phyloP scores from a whole-genome alignment of 2,888 invertebrate species.

The Volucella inanis region DNA sequence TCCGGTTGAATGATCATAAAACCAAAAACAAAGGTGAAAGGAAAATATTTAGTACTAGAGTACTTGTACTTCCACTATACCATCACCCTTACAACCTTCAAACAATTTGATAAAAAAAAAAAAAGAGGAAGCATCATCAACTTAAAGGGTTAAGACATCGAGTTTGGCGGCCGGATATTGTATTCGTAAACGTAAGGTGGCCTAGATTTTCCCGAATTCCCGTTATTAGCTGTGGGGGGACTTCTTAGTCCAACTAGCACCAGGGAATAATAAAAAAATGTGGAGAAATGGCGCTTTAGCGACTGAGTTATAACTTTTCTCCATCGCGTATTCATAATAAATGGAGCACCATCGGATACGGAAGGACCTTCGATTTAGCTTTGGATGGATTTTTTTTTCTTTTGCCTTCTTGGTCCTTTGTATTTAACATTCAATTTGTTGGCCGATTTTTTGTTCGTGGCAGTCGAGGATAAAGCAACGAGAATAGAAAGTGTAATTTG shows the following conservation, averaged over 20 bases:
- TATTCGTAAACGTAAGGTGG: slow-evolving; percentile 47
- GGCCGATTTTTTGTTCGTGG: slow-evolving; percentile 38
- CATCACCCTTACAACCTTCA: slow-evolving; percentile 7
- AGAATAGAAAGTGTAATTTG: slow-evolving; percentile 64
- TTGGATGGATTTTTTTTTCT: slow-evolving; percentile 3
- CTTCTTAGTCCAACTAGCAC: background rate
- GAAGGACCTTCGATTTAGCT: slow-evolving; percentile 57
- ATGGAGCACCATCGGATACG: slow-evolving; percentile 32
- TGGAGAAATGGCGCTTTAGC: background rate
- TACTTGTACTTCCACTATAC: background rate
- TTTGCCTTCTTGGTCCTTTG: slow-evolving; percentile 14
- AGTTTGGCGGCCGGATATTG: slow-evolving; percentile 36
- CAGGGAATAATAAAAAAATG: no score
- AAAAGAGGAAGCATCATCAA: slow-evolving; percentile 33
- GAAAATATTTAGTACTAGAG: slow-evolving; percentile 47
- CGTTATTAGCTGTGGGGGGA: background rate
- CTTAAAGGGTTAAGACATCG: slow-evolving; percentile 66
- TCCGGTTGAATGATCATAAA: slow-evolving; percentile 23
- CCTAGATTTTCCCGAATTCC: slow-evolving; percentile 42
- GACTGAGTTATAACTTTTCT: slow-evolving; percentile 47
- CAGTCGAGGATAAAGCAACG: slow-evolving; percentile 4
- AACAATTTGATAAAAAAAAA: slow-evolving; percentile 16
- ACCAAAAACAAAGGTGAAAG: slow-evolving; percentile 25
- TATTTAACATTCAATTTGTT: slow-evolving; percentile 68
- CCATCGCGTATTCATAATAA: slow-evolving; percentile 60